Percentiles rank a stretch among this genome's conserved stretches.
These are phyloP conservation scores for Felis chaus DNA, from an alignment of 2,113 vertebrate genomes.

Conservation along the genomic window DNA sequence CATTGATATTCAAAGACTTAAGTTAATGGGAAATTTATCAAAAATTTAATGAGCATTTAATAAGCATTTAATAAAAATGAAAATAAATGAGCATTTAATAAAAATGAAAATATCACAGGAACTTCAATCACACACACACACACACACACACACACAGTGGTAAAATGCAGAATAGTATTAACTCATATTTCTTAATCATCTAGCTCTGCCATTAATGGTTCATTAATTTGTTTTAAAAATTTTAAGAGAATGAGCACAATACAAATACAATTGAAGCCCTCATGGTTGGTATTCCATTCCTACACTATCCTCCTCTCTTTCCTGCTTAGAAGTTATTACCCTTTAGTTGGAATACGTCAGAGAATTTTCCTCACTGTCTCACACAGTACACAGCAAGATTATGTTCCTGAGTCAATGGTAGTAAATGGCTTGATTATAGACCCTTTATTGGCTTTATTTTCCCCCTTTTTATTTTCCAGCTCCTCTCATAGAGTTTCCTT, in stretches of 20 bases:
- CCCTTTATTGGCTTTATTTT: background rate
- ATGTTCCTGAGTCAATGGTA: background rate
- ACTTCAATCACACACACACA: background rate
- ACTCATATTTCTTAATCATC: background rate
- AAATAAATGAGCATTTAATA: background rate
- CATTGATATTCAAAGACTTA: background rate
- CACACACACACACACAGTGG: too few species aligned
- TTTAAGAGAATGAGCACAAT: background rate
- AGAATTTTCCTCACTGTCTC: background rate
- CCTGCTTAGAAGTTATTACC: background rate
- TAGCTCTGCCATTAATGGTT: background rate
- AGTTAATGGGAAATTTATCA: background rate
- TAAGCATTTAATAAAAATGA: background rate
- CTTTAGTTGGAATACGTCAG: background rate
- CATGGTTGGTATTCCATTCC: background rate
- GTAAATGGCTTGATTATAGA: background rate
- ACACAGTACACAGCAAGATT: background rate
- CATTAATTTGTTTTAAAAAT: background rate
- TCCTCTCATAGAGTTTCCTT: background rate
- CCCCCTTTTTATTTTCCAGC: background rate
- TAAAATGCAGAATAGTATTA: background rate
- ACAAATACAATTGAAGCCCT: background rate
- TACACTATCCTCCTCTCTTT: accelerated
- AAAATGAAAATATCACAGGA: background rate
- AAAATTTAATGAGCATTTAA: background rate